These are phyloP conservation scores for Rutpela maculata DNA, from an alignment of 2,888 invertebrate species.

Conservation along the genomic window DNA sequence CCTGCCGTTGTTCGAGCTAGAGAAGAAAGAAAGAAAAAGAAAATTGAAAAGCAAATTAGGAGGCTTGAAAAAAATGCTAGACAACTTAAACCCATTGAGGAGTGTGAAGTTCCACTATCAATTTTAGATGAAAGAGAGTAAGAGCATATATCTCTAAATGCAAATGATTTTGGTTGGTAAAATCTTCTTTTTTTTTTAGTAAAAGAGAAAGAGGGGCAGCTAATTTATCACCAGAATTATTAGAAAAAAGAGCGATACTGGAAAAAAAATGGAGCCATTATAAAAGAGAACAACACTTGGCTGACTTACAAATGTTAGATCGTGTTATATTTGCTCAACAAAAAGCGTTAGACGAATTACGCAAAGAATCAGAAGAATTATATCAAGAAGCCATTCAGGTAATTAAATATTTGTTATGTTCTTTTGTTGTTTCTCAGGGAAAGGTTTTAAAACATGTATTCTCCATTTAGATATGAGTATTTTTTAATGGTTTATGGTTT, in stretches of 20 bases:
- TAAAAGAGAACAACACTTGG: slow-evolving; percentile 79
- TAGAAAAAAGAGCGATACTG: slow-evolving; percentile 80
- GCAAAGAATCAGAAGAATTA: slow-evolving; percentile 88
- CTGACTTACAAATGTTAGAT: slow-evolving; percentile 83
- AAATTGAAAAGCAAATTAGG: slow-evolving; percentile 91
- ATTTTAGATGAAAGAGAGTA: slow-evolving; percentile 82
- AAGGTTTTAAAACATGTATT: background rate
- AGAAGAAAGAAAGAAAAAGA: slow-evolving; percentile 88
- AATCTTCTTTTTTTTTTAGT: slow-evolving; percentile 68
- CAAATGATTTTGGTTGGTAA: slow-evolving; percentile 21
- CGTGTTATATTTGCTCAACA: slow-evolving; percentile 82
- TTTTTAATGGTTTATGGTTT: too few species aligned
- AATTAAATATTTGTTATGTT: slow-evolving; percentile 47
- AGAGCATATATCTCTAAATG: slow-evolving; percentile 56
- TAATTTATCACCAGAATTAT: slow-evolving; percentile 76
- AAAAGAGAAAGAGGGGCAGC: slow-evolving; percentile 75
- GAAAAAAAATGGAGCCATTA: slow-evolving; percentile 86
- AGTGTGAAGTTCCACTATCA: slow-evolving; percentile 84
- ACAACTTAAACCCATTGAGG: slow-evolving; percentile 93
- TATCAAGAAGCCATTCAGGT: slow-evolving; percentile 92
- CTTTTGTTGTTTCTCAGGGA: background rate
- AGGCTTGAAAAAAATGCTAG: slow-evolving; percentile 86
- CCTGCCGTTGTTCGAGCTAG: slow-evolving; percentile 86
- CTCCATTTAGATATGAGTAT: too few species aligned
- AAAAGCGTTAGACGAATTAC: slow-evolving; percentile 87